Conservation (phyloP, 1,140 invertebrate species). For the Papilio xuthus region DNA sequence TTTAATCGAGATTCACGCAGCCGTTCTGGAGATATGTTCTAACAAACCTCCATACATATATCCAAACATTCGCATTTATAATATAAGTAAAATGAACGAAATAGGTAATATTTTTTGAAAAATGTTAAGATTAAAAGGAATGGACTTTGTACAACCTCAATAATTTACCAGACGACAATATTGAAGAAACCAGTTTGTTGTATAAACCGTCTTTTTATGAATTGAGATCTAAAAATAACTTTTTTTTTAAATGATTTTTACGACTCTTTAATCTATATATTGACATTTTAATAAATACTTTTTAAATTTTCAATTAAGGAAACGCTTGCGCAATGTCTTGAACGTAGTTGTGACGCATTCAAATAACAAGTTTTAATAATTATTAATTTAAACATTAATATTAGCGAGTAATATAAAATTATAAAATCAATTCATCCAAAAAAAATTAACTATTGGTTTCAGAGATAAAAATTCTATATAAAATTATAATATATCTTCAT, state of each 20-base stretch:
- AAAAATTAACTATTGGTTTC: no score
- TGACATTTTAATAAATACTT: not conserved
- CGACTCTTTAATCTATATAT: not conserved
- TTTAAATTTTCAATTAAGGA: not conserved
- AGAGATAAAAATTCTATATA: no score
- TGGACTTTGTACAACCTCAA: not conserved
- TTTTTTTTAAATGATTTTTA: not conserved
- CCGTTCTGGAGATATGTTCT: no score
- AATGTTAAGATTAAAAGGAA: not conserved
- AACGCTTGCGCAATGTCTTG: not conserved
- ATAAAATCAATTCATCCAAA: not conserved
- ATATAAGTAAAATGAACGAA: not conserved
- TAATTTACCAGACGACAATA: not conserved
- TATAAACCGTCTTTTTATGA: not conserved
- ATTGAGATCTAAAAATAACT: constrained; percentile 4
- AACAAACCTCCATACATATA: no score
- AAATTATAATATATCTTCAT: no score
- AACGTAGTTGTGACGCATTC: not conserved
- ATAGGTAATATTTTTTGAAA: not conserved
- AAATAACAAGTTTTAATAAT: not conserved
- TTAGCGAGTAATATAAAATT: not conserved
- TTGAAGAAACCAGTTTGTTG: not conserved
- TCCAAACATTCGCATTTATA: no score
- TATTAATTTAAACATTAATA: not conserved
- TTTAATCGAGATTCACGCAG: no score